These are phyloP conservation scores for Marcusenius ussheri DNA, from an alignment of 2,113 vertebrate genomes.

Conservation along the genomic window DNA sequence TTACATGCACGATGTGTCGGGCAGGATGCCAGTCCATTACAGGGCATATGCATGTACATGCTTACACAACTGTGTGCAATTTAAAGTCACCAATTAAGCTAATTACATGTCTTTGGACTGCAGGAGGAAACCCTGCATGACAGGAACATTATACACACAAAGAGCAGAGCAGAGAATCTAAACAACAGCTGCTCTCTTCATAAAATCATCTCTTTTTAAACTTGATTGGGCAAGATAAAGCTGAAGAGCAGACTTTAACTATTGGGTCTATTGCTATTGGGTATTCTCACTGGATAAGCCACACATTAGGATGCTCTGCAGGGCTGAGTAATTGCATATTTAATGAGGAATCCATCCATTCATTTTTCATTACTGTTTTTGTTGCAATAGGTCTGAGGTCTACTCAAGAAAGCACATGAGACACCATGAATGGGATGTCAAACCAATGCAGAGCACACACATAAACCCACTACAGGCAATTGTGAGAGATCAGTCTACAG, in stretches of 20 bases:
- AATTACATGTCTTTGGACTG: background rate
- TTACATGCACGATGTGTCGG: background rate
- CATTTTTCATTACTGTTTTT: background rate
- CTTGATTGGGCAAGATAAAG: background rate
- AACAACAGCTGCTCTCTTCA: background rate
- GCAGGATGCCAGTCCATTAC: background rate
- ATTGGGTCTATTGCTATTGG: background rate
- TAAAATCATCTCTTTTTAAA: background rate
- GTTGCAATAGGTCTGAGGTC: background rate
- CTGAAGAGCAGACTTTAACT: background rate
- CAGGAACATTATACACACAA: background rate
- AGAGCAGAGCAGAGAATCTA: background rate
- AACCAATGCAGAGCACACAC: background rate
- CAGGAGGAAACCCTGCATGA: too few relatives aligned
- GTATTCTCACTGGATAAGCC: background rate
- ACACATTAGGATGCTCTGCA: background rate
- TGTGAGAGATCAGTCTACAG: background rate
- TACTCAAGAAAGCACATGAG: background rate
- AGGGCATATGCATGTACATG: background rate
- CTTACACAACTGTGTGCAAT: background rate
- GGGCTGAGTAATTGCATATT: background rate
- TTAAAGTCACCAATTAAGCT: background rate
- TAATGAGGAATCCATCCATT: background rate
- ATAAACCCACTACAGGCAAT: background rate
- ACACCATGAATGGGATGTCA: background rate